Base-by-base conservation (phyloP, 2,888 invertebrate species). In the Hemaris fuciformis region DNA sequence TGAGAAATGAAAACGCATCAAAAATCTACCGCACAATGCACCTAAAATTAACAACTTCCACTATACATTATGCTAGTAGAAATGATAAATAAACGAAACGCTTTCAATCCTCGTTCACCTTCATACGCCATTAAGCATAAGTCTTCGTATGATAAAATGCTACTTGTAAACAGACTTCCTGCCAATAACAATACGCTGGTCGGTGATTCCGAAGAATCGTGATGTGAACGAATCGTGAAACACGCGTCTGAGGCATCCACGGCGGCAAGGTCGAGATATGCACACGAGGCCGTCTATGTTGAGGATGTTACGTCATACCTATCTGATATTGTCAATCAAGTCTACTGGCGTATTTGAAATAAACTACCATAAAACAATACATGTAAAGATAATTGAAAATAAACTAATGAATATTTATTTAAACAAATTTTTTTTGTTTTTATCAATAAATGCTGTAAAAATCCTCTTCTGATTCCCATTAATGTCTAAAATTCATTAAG, bases 231-330 rank as follows among this genome's bases (percentile, higher is more conserved):
- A 62, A 42, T 75, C 77, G 79, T 81, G 81, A 75, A 65, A 67
- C 75, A 79, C 76, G 74, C 75, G 74, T 70, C 69, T 66, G 62
- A 58, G 41, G 41, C 60, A 53, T 25, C 48, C 18, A 46, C 31
- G 22, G 43, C 34, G 38, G 20, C 77, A 84, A 84, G 84, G 84
- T 77, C 80, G 70, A 46, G 67, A 70, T 74, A 74, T 71, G 69
- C 67, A 66, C 68, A 66, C 75, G 76, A 79, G 69, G 71, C 67
- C 67, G 61, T 64, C 59, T 66, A 64, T 60, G 3, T 20, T 2
- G 43, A 68, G 65, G 71, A 73, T 70, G 67, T 77, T 74, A 73
- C 72, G 64, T 73, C 67, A 74, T 63, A 60, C n/a, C n/a, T n/a
- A n/a, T 23, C 41, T n/a, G 15, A 20, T 38, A 27, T 20, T 59